Percentiles rank a stretch among this genome's conserved stretches.
Evolutionary conservation across 2,888 invertebrate species (phyloP).

Genomic region (Halictus quadricinctus): DNA sequence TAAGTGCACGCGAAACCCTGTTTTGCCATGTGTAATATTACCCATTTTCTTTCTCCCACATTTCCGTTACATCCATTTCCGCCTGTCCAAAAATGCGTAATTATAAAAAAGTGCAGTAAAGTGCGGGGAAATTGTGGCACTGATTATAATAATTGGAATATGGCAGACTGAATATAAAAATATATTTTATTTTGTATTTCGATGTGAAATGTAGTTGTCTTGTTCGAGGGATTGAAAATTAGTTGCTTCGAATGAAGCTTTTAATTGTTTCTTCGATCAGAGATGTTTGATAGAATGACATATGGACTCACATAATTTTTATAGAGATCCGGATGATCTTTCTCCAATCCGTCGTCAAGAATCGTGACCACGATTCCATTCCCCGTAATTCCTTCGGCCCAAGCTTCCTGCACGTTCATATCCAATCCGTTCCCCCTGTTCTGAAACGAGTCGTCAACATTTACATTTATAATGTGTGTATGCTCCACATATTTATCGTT

Average conservation of each 20-base stretch:
- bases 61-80: not conserved
- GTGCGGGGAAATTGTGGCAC: no score
- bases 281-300: not conserved
- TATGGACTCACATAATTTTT: constrained; percentile 93
- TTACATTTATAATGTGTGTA: not conserved
- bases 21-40: not conserved
- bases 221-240: not conserved
- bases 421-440: constrained; percentile 95
- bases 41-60: not conserved
- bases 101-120: not conserved
- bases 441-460: constrained; percentile 82
- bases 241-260: not conserved
- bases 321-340: constrained; percentile 96
- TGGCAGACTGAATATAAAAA: not conserved
- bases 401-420: constrained; percentile 98
- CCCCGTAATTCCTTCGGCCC: constrained; percentile 97
- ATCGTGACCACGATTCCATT: constrained; percentile 98
- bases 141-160: no score
- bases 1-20: not conserved
- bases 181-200: not conserved
- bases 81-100: no score
- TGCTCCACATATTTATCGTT: not conserved
- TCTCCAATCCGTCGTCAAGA: constrained; percentile 97
- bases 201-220: not conserved
- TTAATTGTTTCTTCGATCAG: not conserved